These are phyloP conservation scores for Pedicia rivosa DNA, from an alignment of 2,888 invertebrate genomes.

Conservation along the genomic window DNA sequence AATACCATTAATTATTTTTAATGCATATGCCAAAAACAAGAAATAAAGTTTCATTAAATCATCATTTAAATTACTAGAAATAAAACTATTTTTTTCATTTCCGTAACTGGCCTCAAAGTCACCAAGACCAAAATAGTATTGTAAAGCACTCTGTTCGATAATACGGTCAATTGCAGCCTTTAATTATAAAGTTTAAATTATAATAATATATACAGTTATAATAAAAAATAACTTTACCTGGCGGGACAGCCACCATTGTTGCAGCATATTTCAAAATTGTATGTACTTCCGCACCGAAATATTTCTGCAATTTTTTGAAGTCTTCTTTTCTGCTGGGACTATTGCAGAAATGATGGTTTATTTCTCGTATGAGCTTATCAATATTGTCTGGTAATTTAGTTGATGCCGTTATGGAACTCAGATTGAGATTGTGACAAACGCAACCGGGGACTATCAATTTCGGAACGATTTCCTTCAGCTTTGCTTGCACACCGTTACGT, in stretches of 20 bases:
- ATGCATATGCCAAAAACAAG: not conserved
- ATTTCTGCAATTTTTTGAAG: not conserved
- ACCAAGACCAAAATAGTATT: not conserved
- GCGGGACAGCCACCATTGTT: conserved; percentile 1
- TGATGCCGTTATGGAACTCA: not conserved
- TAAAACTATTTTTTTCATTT: not conserved
- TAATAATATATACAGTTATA: not conserved
- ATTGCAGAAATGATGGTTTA: conserved; percentile 5
- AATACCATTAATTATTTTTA: conserved; percentile 1
- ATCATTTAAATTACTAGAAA: not conserved
- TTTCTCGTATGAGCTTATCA: conserved; percentile 4
- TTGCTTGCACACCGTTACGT: conserved; percentile 8
- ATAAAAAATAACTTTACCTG: not conserved
- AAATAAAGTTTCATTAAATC: not conserved
- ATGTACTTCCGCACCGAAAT: conserved; percentile 6
- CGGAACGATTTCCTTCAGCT: conserved; percentile 7
- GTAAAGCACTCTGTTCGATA: conserved; percentile 4
- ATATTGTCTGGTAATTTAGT: conserved; percentile 3
- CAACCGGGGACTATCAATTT: conserved; percentile 2
- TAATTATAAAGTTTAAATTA: not conserved
- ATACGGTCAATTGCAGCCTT: conserved; percentile 5
- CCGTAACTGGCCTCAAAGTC: not conserved
- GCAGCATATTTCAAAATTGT: not conserved
- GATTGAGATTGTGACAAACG: conserved; percentile 6
- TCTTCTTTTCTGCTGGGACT: conserved; percentile 3